phyloP scores from a whole-genome alignment of 2,797 vertebrate species.

The Darevskia mixta region DNA sequence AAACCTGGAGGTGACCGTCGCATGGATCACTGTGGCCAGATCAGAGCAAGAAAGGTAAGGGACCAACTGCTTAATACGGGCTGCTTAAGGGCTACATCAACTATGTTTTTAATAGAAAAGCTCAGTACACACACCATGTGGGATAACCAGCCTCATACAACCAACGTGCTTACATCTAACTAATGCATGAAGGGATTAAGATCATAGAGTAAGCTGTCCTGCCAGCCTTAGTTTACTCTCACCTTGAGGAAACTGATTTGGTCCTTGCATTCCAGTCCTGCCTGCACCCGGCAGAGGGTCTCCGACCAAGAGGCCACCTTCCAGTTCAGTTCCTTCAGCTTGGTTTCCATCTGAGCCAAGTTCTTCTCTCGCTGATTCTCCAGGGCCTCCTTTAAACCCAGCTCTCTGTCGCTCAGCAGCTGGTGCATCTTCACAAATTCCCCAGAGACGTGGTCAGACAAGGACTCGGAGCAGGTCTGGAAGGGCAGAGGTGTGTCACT shows the following conservation, averaged over 20 bases:
- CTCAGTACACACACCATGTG: no score
- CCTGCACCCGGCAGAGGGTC: conserved; percentile 10
- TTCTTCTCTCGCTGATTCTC: conserved; percentile 35
- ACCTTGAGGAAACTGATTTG: conserved; percentile 43
- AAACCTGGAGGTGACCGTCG: no score
- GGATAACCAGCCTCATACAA: no score
- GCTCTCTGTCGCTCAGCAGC: conserved; percentile 22
- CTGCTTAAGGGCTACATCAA: no score
- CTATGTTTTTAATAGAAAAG: no score
- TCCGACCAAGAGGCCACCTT: conserved; percentile 34
- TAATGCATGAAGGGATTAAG: no score
- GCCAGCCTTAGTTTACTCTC: neutral
- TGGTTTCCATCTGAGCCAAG: conserved; percentile 36
- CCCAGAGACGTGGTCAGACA: conserved; percentile 34
- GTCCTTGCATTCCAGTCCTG: conserved; percentile 29
- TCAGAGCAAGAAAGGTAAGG: no score
- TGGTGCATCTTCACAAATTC: conserved; percentile 45
- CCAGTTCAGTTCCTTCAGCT: conserved; percentile 35
- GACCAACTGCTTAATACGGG: no score
- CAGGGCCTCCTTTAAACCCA: conserved; percentile 23
- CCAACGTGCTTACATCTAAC: no score
- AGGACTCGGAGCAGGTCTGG: conserved; percentile 33
- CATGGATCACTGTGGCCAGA: no score
- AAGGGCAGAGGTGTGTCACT: neutral
- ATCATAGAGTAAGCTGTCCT: no score